Percentiles rank a stretch among this genome's conserved stretches.
Conservation (phyloP, 2,888 invertebrate species). For the Phortica magna region DNA sequence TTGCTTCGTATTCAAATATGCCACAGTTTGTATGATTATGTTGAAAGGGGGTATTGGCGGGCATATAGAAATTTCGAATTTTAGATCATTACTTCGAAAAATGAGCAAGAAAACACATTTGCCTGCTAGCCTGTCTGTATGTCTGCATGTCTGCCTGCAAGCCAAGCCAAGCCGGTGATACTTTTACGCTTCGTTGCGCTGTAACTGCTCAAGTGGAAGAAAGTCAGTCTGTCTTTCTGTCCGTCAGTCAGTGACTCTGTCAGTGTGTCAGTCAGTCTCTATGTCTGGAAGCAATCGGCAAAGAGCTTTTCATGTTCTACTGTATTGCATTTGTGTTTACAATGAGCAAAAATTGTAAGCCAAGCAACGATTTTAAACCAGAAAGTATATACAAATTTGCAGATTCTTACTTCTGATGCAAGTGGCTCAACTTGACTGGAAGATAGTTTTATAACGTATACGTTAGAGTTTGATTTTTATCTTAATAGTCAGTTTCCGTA, state of each 20-base stretch:
- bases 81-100: constrained; percentile 22
- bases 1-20: not conserved
- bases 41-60: not conserved
- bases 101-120: constrained; percentile 14
- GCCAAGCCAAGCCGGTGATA: not conserved
- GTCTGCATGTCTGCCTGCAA: not conserved
- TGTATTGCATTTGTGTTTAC: not conserved
- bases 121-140: not conserved
- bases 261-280: not conserved
- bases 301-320: not conserved
- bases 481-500: too few relatives aligned
- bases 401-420: too few relatives aligned
- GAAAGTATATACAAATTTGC: too few relatives aligned
- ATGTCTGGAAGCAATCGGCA: constrained; percentile 7
- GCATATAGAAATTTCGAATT: constrained; percentile 11
- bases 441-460: too few relatives aligned
- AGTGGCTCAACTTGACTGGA: too few relatives aligned
- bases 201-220: constrained; percentile 7
- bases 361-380: too few relatives aligned
- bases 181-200: constrained; percentile 6
- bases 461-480: too few relatives aligned
- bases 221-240: not conserved
- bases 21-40: not conserved
- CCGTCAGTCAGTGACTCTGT: not conserved
- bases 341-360: not conserved